These are phyloP conservation scores for Trachymyrmex septentrionalis DNA, from an alignment of 1,140 invertebrate genomes.

Conservation along the genomic window DNA sequence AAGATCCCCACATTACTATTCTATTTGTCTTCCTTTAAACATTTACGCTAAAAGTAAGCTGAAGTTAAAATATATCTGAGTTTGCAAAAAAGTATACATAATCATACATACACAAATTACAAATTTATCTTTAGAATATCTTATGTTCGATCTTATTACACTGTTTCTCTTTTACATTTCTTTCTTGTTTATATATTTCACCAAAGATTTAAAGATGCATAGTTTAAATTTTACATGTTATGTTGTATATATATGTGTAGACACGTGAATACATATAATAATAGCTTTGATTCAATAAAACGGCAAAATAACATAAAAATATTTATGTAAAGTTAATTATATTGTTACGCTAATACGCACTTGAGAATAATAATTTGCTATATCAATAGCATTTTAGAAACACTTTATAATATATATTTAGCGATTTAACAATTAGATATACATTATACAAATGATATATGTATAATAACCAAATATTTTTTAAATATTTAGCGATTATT, in stretches of 20 bases:
- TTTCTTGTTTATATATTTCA: background rate
- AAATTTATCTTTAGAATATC: background rate
- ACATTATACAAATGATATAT: background rate
- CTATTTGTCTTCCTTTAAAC: background rate
- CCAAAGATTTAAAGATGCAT: background rate
- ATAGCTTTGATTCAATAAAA: constrained; percentile 51
- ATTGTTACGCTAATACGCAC: background rate
- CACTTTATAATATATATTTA: constrained; percentile 12
- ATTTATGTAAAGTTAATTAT: background rate
- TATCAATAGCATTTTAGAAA: background rate
- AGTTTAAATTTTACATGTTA: background rate
- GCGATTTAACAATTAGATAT: background rate
- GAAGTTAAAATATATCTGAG: constrained; percentile 36
- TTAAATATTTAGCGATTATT: constrained; percentile 14
- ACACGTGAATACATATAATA: background rate
- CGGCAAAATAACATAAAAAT: constrained; percentile 42
- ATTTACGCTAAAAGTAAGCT: constrained; percentile 36
- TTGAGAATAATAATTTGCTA: constrained; percentile 6
- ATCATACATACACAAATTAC: background rate
- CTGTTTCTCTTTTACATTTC: background rate
- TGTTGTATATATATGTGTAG: background rate
- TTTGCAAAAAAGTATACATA: constrained; percentile 16
- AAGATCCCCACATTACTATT: constrained; percentile 58
- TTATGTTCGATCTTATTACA: background rate
- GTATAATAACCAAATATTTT: background rate